Conservation (phyloP, 2,113 vertebrate genomes). For the Tachuris rubrigastra region DNA sequence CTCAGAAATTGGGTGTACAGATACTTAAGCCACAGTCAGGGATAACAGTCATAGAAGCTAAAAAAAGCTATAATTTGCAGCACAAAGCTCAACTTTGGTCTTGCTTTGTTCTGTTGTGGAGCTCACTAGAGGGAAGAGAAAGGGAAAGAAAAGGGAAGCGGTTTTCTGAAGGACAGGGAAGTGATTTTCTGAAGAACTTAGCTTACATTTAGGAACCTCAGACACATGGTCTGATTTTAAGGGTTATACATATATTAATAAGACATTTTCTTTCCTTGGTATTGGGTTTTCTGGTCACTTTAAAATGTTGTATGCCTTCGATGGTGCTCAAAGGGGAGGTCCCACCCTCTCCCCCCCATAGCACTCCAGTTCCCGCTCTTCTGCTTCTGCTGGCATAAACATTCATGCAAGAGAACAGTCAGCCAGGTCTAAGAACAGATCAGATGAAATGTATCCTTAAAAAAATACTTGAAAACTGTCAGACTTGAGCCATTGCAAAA, state of each 20-base stretch:
- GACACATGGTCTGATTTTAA: background rate
- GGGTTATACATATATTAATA: background rate
- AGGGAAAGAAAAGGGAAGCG: background rate
- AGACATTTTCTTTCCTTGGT: background rate
- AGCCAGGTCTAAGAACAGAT: background rate
- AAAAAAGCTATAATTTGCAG: background rate
- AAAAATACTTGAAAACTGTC: background rate
- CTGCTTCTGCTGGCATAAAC: background rate
- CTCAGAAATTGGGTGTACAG: background rate
- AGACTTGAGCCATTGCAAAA: background rate
- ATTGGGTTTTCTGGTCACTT: background rate
- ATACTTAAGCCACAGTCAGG: background rate
- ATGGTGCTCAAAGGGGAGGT: background rate
- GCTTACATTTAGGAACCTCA: background rate
- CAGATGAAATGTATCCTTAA: background rate
- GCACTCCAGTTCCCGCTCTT: background rate
- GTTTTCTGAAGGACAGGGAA: background rate
- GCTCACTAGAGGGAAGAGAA: background rate
- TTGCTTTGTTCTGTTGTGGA: background rate
- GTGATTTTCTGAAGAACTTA: background rate
- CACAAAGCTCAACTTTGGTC: background rate
- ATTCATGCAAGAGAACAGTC: background rate
- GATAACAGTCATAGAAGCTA: background rate
- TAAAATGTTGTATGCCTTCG: background rate
- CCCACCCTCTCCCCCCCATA: background rate